Conservation (phyloP, 2,888 invertebrate species). For the Caenorhabditis auriculariae region DNA sequence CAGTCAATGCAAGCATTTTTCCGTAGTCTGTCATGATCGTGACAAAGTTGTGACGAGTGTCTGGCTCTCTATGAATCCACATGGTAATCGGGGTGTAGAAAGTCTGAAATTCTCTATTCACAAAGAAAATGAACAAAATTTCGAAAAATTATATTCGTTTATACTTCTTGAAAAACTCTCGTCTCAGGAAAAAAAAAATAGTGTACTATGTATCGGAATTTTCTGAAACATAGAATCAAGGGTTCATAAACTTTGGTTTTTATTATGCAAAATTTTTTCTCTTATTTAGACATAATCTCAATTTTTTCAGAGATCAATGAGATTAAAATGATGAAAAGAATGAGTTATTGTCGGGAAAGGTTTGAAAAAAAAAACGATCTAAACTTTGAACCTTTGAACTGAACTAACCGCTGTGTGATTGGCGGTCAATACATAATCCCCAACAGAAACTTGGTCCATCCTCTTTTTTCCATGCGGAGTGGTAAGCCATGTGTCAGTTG, state of each 20-base stretch:
- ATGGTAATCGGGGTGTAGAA: slow-evolving; percentile 32
- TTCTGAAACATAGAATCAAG: too few relatives aligned
- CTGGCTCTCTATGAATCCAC: slow-evolving; percentile 38
- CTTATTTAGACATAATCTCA: not conserved
- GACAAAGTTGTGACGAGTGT: slow-evolving; percentile 21
- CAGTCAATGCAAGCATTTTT: slow-evolving; percentile 33
- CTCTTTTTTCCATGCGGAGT: slow-evolving; percentile 36
- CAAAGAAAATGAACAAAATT: not conserved
- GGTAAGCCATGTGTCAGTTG: slow-evolving; percentile 40
- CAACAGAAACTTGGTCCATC: slow-evolving; percentile 37
- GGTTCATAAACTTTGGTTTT: too few relatives aligned
- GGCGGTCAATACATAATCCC: slow-evolving; percentile 32
- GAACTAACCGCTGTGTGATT: slow-evolving; percentile 27
- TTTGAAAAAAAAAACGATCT: not conserved
- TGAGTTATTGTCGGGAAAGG: too few relatives aligned
- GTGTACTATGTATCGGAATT: too few relatives aligned
- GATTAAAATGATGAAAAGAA: slow-evolving; percentile 3
- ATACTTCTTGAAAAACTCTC: not conserved
- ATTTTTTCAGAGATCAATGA: not conserved
- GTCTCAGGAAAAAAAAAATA: too few relatives aligned
- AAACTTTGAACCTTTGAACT: not conserved
- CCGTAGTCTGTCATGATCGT: slow-evolving; percentile 47
- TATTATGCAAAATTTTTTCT: too few relatives aligned
- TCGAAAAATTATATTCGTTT: not conserved
- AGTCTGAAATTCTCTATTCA: slow-evolving; percentile 9